Evolutionary conservation across 2,888 invertebrate species (phyloP).

Genomic region (Trileptium ribeirensis): DNA sequence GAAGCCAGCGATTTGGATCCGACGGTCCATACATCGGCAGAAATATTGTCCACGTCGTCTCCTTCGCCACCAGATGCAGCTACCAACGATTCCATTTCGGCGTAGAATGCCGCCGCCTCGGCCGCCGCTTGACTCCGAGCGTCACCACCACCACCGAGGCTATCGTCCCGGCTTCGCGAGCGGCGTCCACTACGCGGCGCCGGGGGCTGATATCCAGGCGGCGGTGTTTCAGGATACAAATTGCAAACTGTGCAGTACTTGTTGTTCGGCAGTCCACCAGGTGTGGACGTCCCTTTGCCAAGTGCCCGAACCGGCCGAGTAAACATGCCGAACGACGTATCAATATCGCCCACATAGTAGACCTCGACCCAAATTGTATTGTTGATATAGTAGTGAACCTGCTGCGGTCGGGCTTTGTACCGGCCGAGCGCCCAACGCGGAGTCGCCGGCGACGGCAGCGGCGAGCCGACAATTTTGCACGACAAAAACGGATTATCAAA

Average conservation of each 20-base stretch:
- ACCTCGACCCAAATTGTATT: conserved; percentile 45
- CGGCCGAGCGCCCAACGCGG: not conserved
- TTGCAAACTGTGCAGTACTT: conserved; percentile 44
- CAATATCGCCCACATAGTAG: conserved; percentile 45
- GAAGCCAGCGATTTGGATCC: too few species aligned
- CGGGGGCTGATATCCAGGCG: not conserved
- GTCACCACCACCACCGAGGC: not conserved
- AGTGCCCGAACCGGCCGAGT: not conserved
- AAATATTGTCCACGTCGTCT: too few species aligned
- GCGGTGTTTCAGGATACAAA: conserved; percentile 39
- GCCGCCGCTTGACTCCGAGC: not conserved
- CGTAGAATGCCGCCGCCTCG: not conserved
- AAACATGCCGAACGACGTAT: conserved; percentile 31
- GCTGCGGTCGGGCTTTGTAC: not conserved
- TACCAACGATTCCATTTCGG: not conserved
- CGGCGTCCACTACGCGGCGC: not conserved
- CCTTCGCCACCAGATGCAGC: not conserved
- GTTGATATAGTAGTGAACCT: conserved; percentile 33
- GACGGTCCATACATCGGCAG: too few species aligned
- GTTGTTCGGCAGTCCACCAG: conserved; percentile 46
- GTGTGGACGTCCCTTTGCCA: conserved; percentile 37
- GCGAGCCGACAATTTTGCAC: not conserved
- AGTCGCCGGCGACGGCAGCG: not conserved
- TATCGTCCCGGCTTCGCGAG: not conserved
- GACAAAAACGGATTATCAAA: not conserved